These are phyloP conservation scores for Rhabdornis inornatus DNA, from an alignment of 2,113 vertebrate species.

Conservation along the genomic window DNA sequence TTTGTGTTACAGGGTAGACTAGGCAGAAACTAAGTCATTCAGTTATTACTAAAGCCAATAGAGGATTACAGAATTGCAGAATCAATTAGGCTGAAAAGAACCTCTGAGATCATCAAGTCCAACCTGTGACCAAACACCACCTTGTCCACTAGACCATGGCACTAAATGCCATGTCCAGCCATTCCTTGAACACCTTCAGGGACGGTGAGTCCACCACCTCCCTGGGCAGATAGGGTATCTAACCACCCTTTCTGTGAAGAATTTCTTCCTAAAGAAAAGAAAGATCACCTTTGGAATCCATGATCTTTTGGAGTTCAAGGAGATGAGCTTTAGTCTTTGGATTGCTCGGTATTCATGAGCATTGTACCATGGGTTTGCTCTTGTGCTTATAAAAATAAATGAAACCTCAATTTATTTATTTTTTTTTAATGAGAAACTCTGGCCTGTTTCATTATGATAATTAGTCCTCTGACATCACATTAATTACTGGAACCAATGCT, in stretches of 20 bases:
- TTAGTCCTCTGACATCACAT: not conserved
- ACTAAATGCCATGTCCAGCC: accelerated
- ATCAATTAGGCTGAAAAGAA: not conserved
- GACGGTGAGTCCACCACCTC: accelerated
- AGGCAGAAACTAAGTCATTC: not conserved
- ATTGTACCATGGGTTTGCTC: not conserved
- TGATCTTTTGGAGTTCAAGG: not conserved
- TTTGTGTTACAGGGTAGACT: not conserved
- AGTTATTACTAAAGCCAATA: not conserved
- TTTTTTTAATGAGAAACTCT: not conserved
- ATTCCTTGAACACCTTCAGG: not conserved
- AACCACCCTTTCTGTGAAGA: not conserved
- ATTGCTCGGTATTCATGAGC: not conserved
- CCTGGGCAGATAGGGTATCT: accelerated
- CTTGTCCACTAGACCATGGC: too few relatives aligned
- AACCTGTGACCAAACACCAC: not conserved
- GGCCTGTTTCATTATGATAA: not conserved
- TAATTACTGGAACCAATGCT: conserved; percentile 16
- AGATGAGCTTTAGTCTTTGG: not conserved
- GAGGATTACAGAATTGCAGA: not conserved
- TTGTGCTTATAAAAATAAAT: not conserved
- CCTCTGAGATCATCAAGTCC: not conserved
- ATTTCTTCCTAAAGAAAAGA: not conserved
- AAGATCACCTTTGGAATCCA: not conserved
- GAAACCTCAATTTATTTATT: not conserved